These are phyloP conservation scores for Pipistrellus pipistrellus DNA, from an alignment of 2,797 vertebrate genomes.

Conservation along the genomic window DNA sequence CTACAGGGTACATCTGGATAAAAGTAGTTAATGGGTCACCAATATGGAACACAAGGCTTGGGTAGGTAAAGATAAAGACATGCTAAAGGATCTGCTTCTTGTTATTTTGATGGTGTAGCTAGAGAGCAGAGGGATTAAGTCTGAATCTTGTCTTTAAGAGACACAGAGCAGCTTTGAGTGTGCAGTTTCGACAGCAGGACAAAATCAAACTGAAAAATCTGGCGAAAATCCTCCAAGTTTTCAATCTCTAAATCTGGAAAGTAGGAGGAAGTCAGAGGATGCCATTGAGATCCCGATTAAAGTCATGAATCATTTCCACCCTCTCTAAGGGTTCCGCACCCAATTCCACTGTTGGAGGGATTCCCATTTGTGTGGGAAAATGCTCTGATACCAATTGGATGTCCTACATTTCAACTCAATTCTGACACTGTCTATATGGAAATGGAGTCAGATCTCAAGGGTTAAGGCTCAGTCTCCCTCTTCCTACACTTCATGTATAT, in stretches of 20 bases:
- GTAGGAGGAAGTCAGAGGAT: background rate
- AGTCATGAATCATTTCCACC: background rate
- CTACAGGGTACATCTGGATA: background rate
- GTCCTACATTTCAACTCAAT: background rate
- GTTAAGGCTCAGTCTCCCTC: background rate
- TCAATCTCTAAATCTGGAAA: background rate
- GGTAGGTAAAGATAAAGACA: background rate
- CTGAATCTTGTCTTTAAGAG: background rate
- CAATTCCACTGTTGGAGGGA: background rate
- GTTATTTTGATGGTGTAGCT: background rate
- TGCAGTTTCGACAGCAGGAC: background rate
- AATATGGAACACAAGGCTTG: background rate
- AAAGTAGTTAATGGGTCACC: constrained; percentile 38
- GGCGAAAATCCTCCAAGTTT: background rate
- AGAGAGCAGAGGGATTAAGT: background rate
- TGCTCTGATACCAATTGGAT: background rate
- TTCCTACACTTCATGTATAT: background rate
- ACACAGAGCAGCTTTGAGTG: background rate
- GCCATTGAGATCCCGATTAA: background rate
- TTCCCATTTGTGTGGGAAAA: background rate
- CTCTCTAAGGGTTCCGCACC: background rate
- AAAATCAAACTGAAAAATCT: background rate
- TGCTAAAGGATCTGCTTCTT: background rate
- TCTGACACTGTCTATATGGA: background rate
- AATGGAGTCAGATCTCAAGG: background rate